These are phyloP conservation scores for Rhagonycha lutea DNA, from an alignment of 2,888 invertebrate species.

Conservation along the genomic window DNA sequence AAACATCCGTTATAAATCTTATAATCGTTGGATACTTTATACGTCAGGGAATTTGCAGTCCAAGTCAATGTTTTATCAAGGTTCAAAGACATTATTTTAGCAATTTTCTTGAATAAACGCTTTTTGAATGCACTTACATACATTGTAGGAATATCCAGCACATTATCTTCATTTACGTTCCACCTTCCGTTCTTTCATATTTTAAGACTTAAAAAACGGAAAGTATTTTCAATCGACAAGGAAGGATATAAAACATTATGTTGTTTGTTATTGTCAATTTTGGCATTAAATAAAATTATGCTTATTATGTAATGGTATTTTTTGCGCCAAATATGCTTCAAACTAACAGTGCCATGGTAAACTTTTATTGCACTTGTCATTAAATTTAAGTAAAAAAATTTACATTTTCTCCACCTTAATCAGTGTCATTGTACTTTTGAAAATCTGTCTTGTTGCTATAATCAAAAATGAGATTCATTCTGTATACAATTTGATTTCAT, in stretches of 20 bases:
- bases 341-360: neutral
- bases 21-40: conserved; percentile 2
- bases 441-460: neutral
- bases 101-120: neutral
- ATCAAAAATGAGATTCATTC: conserved; percentile 2
- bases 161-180: neutral
- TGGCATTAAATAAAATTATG: neutral
- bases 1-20: conserved; percentile 19
- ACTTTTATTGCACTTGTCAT: neutral
- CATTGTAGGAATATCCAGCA: neutral
- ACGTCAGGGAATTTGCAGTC: conserved; percentile 16
- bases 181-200: neutral
- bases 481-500: conserved; percentile 1
- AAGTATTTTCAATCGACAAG: neutral
- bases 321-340: neutral
- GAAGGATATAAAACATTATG: neutral
- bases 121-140: neutral
- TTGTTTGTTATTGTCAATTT: neutral
- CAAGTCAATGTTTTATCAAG: conserved; percentile 26
- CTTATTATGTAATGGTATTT: neutral
- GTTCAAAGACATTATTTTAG: conserved; percentile 27
- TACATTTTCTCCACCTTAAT: neutral
- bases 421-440: neutral
- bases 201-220: neutral
- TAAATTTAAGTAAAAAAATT: neutral